Conservation (phyloP, 2,888 invertebrate genomes). For the Aphrophora alni region DNA sequence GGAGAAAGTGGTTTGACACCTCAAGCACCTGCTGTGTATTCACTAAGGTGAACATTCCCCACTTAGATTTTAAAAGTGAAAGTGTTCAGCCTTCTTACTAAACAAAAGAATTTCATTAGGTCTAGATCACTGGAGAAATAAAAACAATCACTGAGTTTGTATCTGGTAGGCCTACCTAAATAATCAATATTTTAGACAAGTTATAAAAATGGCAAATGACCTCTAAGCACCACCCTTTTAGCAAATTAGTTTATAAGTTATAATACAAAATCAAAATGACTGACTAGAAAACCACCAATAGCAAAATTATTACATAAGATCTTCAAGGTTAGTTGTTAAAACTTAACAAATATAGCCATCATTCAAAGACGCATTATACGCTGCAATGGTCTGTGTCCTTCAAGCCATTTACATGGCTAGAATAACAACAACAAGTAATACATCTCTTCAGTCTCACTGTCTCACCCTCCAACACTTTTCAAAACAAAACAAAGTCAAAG, state of each 20-base stretch:
- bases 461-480: too few relatives aligned
- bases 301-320: background rate
- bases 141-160: background rate
- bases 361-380: too few relatives aligned
- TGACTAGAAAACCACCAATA: too few relatives aligned
- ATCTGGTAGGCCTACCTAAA: too few relatives aligned
- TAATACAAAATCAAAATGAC: too few relatives aligned
- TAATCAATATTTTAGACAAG: too few relatives aligned
- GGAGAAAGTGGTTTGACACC: slow-evolving; percentile 46
- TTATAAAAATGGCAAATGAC: too few relatives aligned
- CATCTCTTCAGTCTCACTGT: too few relatives aligned
- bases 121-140: background rate
- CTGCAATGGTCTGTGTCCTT: background rate
- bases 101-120: background rate
- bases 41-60: slow-evolving; percentile 9
- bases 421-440: background rate
- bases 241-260: too few relatives aligned
- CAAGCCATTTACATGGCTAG: background rate
- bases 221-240: too few relatives aligned
- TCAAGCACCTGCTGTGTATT: background rate
- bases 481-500: too few relatives aligned
- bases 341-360: background rate
- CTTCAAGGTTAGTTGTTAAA: background rate
- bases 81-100: background rate
- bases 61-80: background rate